Evolutionary conservation across 2,113 vertebrate species (phyloP).

Genomic region (Etheostoma spectabile): DNA sequence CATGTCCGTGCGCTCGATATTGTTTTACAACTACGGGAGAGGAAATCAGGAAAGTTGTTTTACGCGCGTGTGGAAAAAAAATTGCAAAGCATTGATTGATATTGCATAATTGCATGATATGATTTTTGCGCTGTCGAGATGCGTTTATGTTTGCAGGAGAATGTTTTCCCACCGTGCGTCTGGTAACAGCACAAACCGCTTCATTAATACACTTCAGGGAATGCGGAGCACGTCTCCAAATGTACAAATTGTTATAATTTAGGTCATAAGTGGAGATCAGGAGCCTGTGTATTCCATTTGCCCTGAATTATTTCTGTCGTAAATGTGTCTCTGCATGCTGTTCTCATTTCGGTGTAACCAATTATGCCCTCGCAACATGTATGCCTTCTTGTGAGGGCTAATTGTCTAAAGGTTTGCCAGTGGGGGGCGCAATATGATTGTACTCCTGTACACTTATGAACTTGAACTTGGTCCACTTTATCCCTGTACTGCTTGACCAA

Average conservation of each 20-base stretch:
- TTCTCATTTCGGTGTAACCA: slow-evolving; percentile 44
- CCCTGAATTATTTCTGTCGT: not conserved
- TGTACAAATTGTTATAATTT: not conserved
- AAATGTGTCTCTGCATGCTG: slow-evolving; percentile 17
- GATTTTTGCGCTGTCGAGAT: not conserved
- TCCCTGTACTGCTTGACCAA: slow-evolving; percentile 50
- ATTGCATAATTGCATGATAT: not conserved
- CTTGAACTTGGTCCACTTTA: slow-evolving; percentile 90
- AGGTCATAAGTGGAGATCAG: slow-evolving; percentile 2
- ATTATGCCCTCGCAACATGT: slow-evolving; percentile 55
- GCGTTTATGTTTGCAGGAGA: not conserved
- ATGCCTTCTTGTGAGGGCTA: slow-evolving; percentile 47
- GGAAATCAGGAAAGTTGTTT: slow-evolving; percentile 40
- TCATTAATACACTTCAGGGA: slow-evolving; percentile 11
- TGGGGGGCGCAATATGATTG: slow-evolving; percentile 92
- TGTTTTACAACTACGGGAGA: not conserved
- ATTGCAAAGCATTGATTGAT: not conserved
- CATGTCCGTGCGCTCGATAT: not conserved
- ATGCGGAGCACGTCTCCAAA: slow-evolving; percentile 23
- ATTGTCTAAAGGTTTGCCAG: slow-evolving; percentile 78
- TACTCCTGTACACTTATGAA: slow-evolving; percentile 77
- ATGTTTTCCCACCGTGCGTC: not conserved
- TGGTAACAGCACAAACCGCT: slow-evolving; percentile 22
- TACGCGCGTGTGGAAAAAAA: slow-evolving; percentile 54
- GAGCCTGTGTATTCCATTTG: not conserved